Conservation (phyloP, 1,140 invertebrate genomes). For the Leptonema lineaticorne region DNA sequence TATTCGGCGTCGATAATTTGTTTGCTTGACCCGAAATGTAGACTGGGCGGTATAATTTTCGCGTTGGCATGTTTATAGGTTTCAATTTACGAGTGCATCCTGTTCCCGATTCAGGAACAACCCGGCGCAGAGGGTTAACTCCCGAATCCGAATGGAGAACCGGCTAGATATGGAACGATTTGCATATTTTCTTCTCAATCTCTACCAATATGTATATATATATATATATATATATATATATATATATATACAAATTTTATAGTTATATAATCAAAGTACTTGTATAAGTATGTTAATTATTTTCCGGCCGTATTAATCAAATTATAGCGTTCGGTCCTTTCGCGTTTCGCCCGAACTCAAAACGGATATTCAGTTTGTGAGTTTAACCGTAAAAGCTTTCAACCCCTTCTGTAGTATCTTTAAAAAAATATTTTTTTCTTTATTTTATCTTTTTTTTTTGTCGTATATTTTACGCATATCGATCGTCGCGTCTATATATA, state of each 20-base stretch:
- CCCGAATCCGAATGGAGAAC: no score
- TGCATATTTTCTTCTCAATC: conserved; percentile 1
- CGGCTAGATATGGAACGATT: background rate
- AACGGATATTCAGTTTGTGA: no score
- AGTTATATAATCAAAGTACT: background rate
- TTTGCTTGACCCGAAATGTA: conserved; percentile 1
- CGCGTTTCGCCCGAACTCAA: background rate
- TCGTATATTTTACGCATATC: no score
- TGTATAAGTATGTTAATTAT: conserved; percentile 24
- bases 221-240: no score
- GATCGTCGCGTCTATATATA: no score
- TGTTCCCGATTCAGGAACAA: conserved; percentile 6
- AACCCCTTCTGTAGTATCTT: no score
- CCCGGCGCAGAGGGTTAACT: background rate
- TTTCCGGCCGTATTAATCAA: conserved; percentile 26
- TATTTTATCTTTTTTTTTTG: no score
- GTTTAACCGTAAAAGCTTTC: no score
- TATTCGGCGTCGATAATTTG: background rate
- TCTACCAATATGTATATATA: background rate
- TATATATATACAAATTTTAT: no score
- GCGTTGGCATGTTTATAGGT: conserved; percentile 14
- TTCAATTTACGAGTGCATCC: conserved; percentile 19
- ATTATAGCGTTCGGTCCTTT: conserved; percentile 17
- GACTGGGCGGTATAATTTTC: conserved; percentile 8
- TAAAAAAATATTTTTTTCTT: no score